Base-by-base conservation (phyloP, 2,797 vertebrate genomes). In the Synanceia verrucosa region DNA sequence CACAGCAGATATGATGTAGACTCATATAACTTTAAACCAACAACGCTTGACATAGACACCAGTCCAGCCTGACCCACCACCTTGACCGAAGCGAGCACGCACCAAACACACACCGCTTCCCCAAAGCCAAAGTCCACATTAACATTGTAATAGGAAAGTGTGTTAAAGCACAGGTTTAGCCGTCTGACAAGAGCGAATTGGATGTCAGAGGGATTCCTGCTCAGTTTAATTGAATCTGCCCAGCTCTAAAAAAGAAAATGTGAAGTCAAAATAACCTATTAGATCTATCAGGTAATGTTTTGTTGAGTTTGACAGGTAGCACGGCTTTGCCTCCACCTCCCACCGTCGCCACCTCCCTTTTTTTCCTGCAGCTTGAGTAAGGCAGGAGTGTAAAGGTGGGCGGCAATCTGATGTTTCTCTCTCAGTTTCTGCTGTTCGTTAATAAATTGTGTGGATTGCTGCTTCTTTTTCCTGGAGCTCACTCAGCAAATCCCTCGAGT, bases 201-300 rank as follows among this genome's bases (percentile, higher is more conserved):
- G 95, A 96, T 96, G 95, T 97, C 96, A 96, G 94, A 94, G 93
- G 94, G 95, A 96, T 96, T 96, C 95, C 95, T 95, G 94, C 95
- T 94, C 92, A 91, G 92, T 95, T 89, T 97, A 97, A 96, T 97
- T 97, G 96, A 97, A 97, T 96, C 96, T 95, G 94, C 95, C 94
- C 94, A 67, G 94, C 92, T 39, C 93, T 91, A 92, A 95, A 95
- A 77, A 86, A 94, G 94, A 94, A 96, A 95, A 96, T 95, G 94
- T 95, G 89, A 92, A 95, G 93, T 95, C 95, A 96, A 96, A 97
- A 96, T 95, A 96, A 95, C 94, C 94, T 92, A 93, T 95, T 95
- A 94, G 95, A 95, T 96, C 96, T 93, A 95, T 95, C 95, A 94
- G 94, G 95, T 94, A 94, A 94, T 90, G 94, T 96, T 95, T 94